Conservation (phyloP, 2,888 invertebrate genomes). For the Limnephilus auricula region DNA sequence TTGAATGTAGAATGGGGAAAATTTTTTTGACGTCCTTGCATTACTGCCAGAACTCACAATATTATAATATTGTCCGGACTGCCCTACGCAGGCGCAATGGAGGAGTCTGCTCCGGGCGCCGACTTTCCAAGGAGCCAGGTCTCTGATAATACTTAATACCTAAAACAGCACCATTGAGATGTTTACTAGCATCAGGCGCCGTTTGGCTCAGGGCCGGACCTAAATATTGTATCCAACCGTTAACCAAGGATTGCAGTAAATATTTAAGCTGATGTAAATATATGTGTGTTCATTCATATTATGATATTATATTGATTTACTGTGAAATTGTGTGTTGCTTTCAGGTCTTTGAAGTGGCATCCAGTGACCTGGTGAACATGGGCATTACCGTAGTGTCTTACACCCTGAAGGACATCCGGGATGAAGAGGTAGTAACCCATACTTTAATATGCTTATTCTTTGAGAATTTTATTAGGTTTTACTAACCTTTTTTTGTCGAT, state of each 20-base stretch:
- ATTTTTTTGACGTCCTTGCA: neutral
- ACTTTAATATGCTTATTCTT: neutral
- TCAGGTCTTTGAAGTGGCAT: slow-evolving; percentile 93
- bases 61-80: no score
- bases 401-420: slow-evolving; percentile 94
- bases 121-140: no score
- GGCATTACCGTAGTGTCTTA: slow-evolving; percentile 97
- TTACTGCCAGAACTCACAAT: neutral
- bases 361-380: slow-evolving; percentile 97
- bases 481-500: neutral
- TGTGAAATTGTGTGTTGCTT: slow-evolving; percentile 69
- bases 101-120: no score
- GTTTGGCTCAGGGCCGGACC: no score
- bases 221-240: neutral
- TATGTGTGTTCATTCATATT: neutral
- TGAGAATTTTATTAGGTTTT: neutral
- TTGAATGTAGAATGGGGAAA: neutral
- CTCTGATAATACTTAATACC: no score
- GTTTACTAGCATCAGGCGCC: no score
- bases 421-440: slow-evolving; percentile 87
- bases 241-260: neutral
- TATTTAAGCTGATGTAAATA: neutral
- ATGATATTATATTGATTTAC: slow-evolving; percentile 9
- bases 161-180: no score
- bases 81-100: no score